Base-by-base conservation (phyloP, 1,140 invertebrate species). In the Lysiphlebus fabarum region DNA sequence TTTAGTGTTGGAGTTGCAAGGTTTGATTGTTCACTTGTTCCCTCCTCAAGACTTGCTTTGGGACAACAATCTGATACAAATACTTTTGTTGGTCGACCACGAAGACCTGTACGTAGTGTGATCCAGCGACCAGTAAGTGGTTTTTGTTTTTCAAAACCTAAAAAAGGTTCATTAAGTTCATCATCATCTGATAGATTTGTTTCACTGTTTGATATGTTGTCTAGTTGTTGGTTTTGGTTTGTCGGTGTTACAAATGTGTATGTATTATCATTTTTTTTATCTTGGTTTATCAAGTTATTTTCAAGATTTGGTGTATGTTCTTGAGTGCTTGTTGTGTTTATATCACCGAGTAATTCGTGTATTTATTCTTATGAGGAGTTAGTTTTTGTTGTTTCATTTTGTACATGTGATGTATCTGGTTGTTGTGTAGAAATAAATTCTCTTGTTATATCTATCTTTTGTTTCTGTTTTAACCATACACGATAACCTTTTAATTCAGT, bases 401-500 rank as follows among this genome's bases (percentile, higher is more conserved):
- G n/a, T n/a, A n/a, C n/a, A n/a, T n/a, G n/a, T n/a, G n/a, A n/a
- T n/a, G n/a, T n/a, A n/a, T n/a, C n/a, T n/a, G n/a, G n/a, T n/a
- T n/a, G n/a, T n/a, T 48, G 5, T 33, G 33, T 33, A 7, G 33
- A 48, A 1, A 8, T n/a, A 48, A 48, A 12, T 7, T 48, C 47
- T 33, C 47, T 17, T 2, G 14, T 48, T 1, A 48, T 17, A 1
- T 33, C 8, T 8, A 48, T 48, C 7, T 9, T 48, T 3, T 26
- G 47, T 17, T 14, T 33, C 0, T 48, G 0, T 0, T 5, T n/a
- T 8, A 8, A 2, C 36, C 26, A 50, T 9, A 58, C 36, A 0
- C 56, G 47, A 50, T 42, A 58, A 7, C 34, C 56, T 40, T 58
- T 58, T 11, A 47, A 50, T 4, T 38, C 8, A 12, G n/a, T 7